These are phyloP conservation scores for Platanista minor DNA, from an alignment of 2,113 vertebrate species.

Conservation along the genomic window DNA sequence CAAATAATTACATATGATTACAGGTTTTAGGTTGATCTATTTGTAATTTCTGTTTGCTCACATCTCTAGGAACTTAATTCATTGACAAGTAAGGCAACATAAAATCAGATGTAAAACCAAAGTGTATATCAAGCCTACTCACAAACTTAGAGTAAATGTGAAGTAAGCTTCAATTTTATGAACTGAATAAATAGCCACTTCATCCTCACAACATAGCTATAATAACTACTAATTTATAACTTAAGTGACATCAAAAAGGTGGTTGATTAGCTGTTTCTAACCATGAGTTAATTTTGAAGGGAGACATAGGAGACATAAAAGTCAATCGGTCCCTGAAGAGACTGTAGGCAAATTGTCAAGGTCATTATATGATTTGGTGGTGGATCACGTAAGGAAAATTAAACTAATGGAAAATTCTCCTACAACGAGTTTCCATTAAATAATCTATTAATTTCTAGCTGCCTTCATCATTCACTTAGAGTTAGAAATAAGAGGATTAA, in stretches of 20 bases:
- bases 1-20: constrained; percentile 43
- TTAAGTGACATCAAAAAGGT: constrained; percentile 39
- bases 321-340: constrained; percentile 23
- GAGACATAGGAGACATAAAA: constrained; percentile 10
- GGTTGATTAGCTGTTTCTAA: constrained; percentile 48
- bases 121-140: not conserved
- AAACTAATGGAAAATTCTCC: constrained; percentile 58
- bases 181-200: constrained; percentile 32
- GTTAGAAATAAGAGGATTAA: constrained; percentile 51
- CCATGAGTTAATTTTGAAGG: constrained; percentile 52
- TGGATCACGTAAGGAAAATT: constrained; percentile 27
- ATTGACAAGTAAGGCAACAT: not conserved
- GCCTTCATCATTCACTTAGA: constrained; percentile 39
- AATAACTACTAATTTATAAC: constrained; percentile 23
- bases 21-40: constrained; percentile 17
- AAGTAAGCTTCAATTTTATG: constrained; percentile 20
- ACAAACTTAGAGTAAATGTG: constrained; percentile 15
- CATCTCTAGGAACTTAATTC: constrained; percentile 21
- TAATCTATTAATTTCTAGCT: not conserved
- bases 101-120: constrained; percentile 20
- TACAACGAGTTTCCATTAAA: constrained; percentile 53
- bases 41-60: constrained; percentile 32
- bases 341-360: constrained; percentile 5
- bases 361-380: constrained; percentile 28
- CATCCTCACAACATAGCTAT: constrained; percentile 6